Conservation (phyloP, 1,140 invertebrate species). For the Pseudomyrmex gracilis region DNA sequence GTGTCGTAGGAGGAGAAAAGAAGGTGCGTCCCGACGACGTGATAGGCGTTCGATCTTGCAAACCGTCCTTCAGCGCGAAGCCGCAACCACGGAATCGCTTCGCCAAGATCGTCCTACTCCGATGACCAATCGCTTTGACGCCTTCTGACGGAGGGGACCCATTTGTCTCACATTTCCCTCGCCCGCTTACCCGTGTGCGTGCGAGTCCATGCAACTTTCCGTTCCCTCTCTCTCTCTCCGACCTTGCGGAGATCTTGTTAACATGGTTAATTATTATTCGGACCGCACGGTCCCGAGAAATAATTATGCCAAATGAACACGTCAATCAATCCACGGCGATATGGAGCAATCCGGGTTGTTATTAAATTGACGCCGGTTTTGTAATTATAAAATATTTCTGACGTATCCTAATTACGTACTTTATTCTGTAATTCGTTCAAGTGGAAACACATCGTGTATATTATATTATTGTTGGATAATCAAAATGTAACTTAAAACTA, state of each 20-base stretch:
- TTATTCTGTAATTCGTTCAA: conserved; percentile 19
- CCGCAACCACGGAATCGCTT: conserved; percentile 58
- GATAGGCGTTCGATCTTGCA: conserved; percentile 65
- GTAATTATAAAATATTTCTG: conserved; percentile 42
- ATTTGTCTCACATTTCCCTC: conserved; percentile 71
- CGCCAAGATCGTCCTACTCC: conserved; percentile 68
- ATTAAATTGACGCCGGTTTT: conserved; percentile 14
- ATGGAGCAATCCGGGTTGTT: neutral
- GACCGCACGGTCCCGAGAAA: conserved; percentile 20
- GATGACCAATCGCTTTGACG: conserved; percentile 75
- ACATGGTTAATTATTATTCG: conserved; percentile 53
- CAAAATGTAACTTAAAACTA: conserved; percentile 17
- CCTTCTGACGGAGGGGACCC: conserved; percentile 61
- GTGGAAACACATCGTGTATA: neutral
- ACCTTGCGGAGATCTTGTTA: conserved; percentile 30
- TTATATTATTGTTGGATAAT: conserved; percentile 19
- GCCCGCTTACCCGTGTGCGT: neutral
- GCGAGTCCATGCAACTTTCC: neutral
- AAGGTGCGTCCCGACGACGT: conserved; percentile 7
- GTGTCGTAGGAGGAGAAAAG: conserved; percentile 34
- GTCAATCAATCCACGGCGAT: conserved; percentile 41
- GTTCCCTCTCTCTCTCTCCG: no score
- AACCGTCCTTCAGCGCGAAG: conserved; percentile 48
- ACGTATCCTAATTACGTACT: conserved; percentile 42
- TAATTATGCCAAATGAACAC: conserved; percentile 46